A percentile compares a stretch with the other conserved stretches of the same genome.
These are phyloP conservation scores for Catharus minimus DNA, from an alignment of 2,113 vertebrate species.

Conservation along the genomic window DNA sequence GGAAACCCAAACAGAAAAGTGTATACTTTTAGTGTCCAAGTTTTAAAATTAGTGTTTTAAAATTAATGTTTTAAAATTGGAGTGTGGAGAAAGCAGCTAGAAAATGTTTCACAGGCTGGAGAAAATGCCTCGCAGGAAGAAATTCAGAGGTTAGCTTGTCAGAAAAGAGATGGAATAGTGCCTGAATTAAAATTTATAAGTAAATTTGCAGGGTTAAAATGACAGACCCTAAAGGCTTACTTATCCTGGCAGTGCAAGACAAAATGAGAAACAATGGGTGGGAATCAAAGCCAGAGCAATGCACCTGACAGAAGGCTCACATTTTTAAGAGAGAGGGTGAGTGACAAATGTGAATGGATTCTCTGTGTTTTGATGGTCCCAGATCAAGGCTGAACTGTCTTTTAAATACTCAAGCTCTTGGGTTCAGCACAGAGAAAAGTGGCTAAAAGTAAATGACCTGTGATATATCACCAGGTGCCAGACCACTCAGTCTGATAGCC, in stretches of 20 bases:
- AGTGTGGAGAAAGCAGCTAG: neutral
- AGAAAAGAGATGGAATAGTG: neutral
- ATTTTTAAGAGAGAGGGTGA: neutral
- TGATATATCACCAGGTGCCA: neutral
- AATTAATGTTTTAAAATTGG: neutral
- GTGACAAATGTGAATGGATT: slow-evolving; percentile 4
- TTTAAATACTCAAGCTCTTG: neutral
- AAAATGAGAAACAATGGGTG: neutral
- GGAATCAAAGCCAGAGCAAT: neutral
- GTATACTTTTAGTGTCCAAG: neutral
- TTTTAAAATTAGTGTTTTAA: neutral
- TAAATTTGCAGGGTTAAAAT: slow-evolving; percentile 1
- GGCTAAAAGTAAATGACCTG: neutral
- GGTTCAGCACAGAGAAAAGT: neutral
- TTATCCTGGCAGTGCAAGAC: neutral
- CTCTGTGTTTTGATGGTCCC: slow-evolving; percentile 14
- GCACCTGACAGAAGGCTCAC: neutral
- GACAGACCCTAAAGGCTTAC: neutral
- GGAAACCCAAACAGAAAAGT: neutral
- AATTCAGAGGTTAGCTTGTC: neutral
- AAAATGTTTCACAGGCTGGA: neutral
- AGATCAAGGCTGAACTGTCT: slow-evolving; percentile 1
- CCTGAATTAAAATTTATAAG: neutral
- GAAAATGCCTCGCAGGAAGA: neutral
- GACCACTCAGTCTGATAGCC: neutral